These are phyloP conservation scores for Brachyhypopomus occidentalis DNA, from an alignment of 2,113 vertebrate species.

Conservation along the genomic window DNA sequence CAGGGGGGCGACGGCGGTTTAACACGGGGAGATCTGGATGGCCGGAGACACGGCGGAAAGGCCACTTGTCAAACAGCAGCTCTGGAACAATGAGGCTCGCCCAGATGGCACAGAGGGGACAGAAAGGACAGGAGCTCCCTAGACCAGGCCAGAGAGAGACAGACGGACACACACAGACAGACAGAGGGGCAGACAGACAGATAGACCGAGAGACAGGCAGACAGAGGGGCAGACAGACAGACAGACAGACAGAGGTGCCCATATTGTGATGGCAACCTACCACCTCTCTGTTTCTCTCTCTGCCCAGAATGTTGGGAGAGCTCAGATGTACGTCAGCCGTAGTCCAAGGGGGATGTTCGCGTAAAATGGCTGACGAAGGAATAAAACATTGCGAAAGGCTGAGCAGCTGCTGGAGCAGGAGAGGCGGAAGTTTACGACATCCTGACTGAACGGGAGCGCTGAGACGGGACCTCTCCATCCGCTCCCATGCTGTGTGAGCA, in stretches of 20 bases:
- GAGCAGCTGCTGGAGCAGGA: not conserved
- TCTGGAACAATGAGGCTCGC: constrained; percentile 57
- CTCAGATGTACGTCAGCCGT: not conserved
- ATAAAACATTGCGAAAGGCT: not conserved
- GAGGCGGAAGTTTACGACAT: constrained; percentile 37
- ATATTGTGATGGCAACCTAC: too few relatives aligned
- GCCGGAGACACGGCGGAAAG: too few relatives aligned
- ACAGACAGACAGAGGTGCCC: not conserved
- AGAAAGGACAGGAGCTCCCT: too few relatives aligned
- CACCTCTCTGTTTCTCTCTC: not conserved
- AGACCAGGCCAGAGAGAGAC: constrained; percentile 48
- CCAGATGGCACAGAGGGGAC: constrained; percentile 43
- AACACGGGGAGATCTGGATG: constrained; percentile 38
- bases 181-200: too few relatives aligned
- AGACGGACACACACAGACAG: too few relatives aligned
- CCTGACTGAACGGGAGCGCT: not conserved
- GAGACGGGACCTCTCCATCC: constrained; percentile 25
- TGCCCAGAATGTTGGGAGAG: not conserved
- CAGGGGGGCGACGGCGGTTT: not conserved
- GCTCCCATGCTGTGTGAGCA: constrained; percentile 42
- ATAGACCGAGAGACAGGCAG: too few relatives aligned
- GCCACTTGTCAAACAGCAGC: constrained; percentile 68
- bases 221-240: not conserved
- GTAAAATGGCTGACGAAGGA: not conserved
- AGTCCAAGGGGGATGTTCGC: not conserved